Evolutionary conservation across 2,888 invertebrate genomes (phyloP).

Genomic region (Elysia crispata): DNA sequence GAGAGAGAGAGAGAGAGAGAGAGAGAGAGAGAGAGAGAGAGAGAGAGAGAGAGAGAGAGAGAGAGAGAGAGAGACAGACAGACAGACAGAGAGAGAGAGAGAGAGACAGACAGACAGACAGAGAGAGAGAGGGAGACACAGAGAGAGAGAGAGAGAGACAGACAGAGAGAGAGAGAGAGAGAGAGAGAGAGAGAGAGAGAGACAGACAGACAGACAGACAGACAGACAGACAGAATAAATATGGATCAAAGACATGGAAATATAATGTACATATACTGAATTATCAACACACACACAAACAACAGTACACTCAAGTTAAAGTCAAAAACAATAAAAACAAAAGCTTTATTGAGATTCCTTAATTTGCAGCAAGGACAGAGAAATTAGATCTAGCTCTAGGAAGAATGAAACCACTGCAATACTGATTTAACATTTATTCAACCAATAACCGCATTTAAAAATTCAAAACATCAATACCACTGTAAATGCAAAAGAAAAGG

Average conservation of each 20-base stretch:
- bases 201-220: conserved; percentile 15
- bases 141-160: conserved; percentile 40
- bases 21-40: not conserved
- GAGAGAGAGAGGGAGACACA: conserved; percentile 18
- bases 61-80: conserved; percentile 36
- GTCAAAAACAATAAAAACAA: not conserved
- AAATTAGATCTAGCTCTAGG: no score
- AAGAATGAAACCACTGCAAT: no score
- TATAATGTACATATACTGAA: no score
- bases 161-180: conserved; percentile 41
- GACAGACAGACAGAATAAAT: conserved; percentile 41
- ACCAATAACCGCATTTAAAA: no score
- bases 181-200: conserved; percentile 35
- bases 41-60: conserved; percentile 26
- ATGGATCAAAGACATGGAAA: not conserved
- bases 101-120: conserved; percentile 37
- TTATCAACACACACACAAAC: no score
- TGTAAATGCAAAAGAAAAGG: no score
- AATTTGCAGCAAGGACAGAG: no score
- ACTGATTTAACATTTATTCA: no score
- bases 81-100: conserved; percentile 33
- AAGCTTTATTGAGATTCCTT: not conserved
- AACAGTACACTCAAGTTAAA: no score
- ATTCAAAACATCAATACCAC: no score
- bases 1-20: conserved; percentile 15